Conservation (phyloP, 2,113 vertebrate genomes). For the Megaceryle torquata region DNA sequence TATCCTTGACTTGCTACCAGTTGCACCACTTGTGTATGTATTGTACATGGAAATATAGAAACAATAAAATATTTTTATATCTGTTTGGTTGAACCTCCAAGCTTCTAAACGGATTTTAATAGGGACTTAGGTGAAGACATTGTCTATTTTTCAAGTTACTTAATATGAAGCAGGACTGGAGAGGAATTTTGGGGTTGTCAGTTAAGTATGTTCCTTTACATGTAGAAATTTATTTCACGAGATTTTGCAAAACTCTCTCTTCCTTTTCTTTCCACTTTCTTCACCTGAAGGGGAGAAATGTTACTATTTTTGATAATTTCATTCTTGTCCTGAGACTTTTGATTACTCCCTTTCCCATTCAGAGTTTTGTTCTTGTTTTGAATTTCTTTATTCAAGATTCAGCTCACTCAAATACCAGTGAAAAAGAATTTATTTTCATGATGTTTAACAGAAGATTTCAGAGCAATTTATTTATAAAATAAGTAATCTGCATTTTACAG, state of each 20-base stretch:
- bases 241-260: neutral
- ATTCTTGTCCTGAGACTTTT: neutral
- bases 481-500: neutral
- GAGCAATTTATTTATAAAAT: neutral
- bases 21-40: neutral
- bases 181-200: neutral
- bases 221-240: neutral
- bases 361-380: neutral
- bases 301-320: neutral
- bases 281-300: neutral
- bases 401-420: neutral
- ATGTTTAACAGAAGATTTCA: neutral
- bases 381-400: neutral
- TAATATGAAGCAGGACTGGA: neutral
- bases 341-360: neutral
- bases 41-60: neutral
- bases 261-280: neutral
- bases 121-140: neutral
- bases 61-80: slow-evolving; percentile 38
- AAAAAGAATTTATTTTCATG: neutral
- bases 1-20: neutral
- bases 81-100: neutral
- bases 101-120: neutral
- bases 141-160: neutral
- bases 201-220: neutral